Evolutionary conservation across 2,888 invertebrate genomes (phyloP).

Genomic region (Hemicrepidius hirtus): DNA sequence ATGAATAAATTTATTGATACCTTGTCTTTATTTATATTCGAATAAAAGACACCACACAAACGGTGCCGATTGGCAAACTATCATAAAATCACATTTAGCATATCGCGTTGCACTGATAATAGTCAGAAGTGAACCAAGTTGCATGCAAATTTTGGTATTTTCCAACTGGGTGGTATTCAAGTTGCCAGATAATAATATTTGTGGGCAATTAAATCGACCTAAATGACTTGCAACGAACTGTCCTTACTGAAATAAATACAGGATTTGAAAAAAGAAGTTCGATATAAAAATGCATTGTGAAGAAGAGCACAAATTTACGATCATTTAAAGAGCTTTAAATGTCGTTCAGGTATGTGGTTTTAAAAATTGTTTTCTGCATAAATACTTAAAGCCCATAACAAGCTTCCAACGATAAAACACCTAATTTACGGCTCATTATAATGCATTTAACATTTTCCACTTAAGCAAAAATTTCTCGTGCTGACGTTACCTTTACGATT

Average conservation of each 20-base stretch:
- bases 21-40: not conserved
- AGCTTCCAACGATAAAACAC: slow-evolving; percentile 8
- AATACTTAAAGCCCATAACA: not conserved
- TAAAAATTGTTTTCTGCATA: not conserved
- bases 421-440: slow-evolving; percentile 23
- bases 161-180: slow-evolving; percentile 22
- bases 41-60: not conserved
- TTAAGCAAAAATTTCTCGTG: slow-evolving; percentile 17
- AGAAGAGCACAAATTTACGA: slow-evolving; percentile 1
- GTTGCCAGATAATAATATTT: slow-evolving; percentile 18
- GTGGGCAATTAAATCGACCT: slow-evolving; percentile 14
- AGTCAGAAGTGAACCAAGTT: slow-evolving; percentile 12
- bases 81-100: slow-evolving; percentile 12
- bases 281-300: slow-evolving; percentile 6
- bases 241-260: slow-evolving; percentile 4
- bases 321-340: not conserved
- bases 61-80: not conserved
- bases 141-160: slow-evolving; percentile 9
- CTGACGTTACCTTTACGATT: slow-evolving; percentile 5
- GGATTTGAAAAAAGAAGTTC: not conserved
- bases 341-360: not conserved
- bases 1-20: no score
- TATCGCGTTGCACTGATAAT: not conserved
- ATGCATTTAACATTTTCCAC: slow-evolving; percentile 17
- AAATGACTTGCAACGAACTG: not conserved